These are phyloP conservation scores for Sinocyclocheilus anshuiensis DNA, from an alignment of 2,113 vertebrate species.

Conservation along the genomic window DNA sequence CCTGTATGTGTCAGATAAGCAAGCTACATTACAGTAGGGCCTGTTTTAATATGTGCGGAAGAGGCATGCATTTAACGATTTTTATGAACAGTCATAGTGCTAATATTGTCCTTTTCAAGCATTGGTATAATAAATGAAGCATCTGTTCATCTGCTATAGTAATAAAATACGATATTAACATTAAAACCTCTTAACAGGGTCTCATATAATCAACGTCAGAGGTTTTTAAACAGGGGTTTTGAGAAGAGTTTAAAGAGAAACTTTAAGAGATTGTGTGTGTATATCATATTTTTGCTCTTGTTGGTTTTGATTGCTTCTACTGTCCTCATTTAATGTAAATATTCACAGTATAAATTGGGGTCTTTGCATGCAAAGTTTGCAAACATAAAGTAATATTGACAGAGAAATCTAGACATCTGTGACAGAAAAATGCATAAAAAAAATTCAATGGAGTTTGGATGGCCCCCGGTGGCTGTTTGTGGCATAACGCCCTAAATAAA, in stretches of 20 bases:
- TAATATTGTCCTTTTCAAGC: not conserved
- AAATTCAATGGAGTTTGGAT: not conserved
- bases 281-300: no score
- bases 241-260: not conserved
- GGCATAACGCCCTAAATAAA: no score
- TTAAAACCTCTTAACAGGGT: no score
- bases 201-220: no score
- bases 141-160: not conserved
- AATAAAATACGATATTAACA: not conserved
- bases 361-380: not conserved
- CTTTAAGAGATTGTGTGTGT: no score
- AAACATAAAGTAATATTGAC: no score
- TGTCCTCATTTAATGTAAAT: no score
- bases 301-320: no score
- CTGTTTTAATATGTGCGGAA: not conserved
- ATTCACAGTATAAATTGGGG: not conserved
- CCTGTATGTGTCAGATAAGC: not conserved
- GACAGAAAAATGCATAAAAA: no score
- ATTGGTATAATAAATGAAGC: not conserved
- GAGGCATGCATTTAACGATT: not conserved
- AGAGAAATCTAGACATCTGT: no score
- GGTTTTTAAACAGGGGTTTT: no score
- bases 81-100: not conserved
- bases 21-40: not conserved
- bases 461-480: no score